A percentile compares a stretch with the other conserved stretches of the same genome.
Conservation (phyloP, 1,140 invertebrate species). For the Pogonomyrmex californicus region DNA sequence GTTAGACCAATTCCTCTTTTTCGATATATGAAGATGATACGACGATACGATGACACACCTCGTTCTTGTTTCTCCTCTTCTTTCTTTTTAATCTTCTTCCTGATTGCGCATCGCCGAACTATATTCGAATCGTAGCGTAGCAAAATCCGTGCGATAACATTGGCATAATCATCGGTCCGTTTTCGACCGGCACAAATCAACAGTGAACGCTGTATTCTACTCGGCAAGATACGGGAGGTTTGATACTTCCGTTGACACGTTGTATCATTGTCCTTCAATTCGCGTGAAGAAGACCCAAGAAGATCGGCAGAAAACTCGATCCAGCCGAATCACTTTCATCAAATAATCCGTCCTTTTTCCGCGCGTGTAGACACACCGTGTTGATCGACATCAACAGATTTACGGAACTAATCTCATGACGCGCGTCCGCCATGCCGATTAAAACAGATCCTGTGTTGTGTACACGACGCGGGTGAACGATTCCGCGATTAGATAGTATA, state of each 20-base stretch:
- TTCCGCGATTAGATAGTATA: constrained; percentile 51
- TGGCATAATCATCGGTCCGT: neutral
- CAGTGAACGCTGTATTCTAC: neutral
- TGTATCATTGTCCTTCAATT: neutral
- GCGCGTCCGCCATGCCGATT: constrained; percentile 16
- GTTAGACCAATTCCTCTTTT: too few relatives aligned
- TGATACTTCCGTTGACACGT: neutral
- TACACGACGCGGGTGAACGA: constrained; percentile 20
- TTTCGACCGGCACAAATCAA: neutral
- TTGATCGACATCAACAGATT: constrained; percentile 6
- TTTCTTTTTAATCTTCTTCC: too few relatives aligned
- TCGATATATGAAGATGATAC: neutral
- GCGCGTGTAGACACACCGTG: neutral
- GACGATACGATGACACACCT: neutral
- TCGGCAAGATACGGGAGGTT: neutral
- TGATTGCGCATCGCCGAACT: neutral
- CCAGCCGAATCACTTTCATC: neutral
- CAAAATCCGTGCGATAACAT: neutral
- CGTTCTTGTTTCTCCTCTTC: neutral
- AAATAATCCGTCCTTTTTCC: neutral
- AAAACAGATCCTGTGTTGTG: constrained; percentile 15
- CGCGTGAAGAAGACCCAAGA: too few relatives aligned
- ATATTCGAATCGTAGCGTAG: neutral
- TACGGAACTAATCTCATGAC: neutral
- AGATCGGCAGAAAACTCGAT: neutral